phyloP scores from a whole-genome alignment of 1,140 invertebrate genomes.

The Rhopalosiphum maidis region DNA sequence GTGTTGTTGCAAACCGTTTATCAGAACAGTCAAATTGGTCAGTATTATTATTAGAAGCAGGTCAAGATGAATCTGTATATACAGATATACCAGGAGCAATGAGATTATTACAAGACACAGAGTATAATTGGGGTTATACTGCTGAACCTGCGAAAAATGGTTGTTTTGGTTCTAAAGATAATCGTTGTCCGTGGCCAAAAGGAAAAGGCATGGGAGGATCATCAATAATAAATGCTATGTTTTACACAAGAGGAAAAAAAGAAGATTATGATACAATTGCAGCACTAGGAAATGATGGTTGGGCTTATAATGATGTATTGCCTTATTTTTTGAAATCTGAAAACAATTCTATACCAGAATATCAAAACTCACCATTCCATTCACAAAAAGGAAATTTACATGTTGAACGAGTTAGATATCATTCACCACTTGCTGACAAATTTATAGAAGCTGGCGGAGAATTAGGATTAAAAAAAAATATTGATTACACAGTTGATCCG shows the following conservation, averaged over 20 bases:
- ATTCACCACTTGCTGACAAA: constrained; percentile 66
- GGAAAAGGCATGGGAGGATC: constrained; percentile 71
- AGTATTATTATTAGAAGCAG: constrained; percentile 69
- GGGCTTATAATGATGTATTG: constrained; percentile 83
- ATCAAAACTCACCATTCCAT: constrained; percentile 69
- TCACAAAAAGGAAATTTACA: constrained; percentile 72
- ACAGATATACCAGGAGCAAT: constrained; percentile 73
- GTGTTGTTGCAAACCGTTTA: constrained; percentile 68
- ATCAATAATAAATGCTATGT: constrained; percentile 82
- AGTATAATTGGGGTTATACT: constrained; percentile 74
- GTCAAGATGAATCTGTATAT: constrained; percentile 73
- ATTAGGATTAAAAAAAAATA: constrained; percentile 65
- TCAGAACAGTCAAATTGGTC: constrained; percentile 64
- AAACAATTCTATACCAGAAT: constrained; percentile 65
- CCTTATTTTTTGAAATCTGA: constrained; percentile 86
- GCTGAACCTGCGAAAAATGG: constrained; percentile 71
- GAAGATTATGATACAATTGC: constrained; percentile 77
- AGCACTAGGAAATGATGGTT: constrained; percentile 80
- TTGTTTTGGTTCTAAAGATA: constrained; percentile 63
- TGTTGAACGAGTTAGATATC: constrained; percentile 71
- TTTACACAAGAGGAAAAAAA: constrained; percentile 76
- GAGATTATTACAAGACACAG: constrained; percentile 66
- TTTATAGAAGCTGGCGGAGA: constrained; percentile 68
- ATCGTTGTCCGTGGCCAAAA: constrained; percentile 60
- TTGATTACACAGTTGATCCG: constrained; percentile 67